Base-by-base conservation (phyloP, 2,888 invertebrate species). In the Podabrus alpinus region DNA sequence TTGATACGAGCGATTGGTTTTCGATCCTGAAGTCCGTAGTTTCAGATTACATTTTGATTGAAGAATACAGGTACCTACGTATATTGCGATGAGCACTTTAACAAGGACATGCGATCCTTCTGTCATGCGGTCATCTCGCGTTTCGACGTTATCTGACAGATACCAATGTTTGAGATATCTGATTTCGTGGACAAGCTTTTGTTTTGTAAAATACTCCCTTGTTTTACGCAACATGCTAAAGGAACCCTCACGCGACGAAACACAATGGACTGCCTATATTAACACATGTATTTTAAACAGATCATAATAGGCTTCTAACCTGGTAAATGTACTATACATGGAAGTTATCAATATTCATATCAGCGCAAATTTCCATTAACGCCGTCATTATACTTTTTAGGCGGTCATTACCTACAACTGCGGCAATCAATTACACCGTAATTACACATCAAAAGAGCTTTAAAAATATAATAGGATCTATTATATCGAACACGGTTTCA, bases 41-140 rank as follows among this genome's bases (percentile, higher is more conserved):
- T 83, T 86, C 85, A 81, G 82, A 86, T 86, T 86, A 85, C 86
- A 80, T 82, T 84, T 83, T 86, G 86, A 86, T 86, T 86, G 85
- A 83, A 81, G 84, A 84, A 84, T 84, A 78, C 83, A 85, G 85
- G 85, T 85, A 85, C 82, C 16, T 29, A 85, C 82, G 21, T 29
- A 68, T 80, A 79, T 21, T 17, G 77, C 77, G 76, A 81, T 80
- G 79, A 80, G 79, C 79, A 81, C 81, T 83, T 83, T 85, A 85
- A 85, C 84, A 85, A 85, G 84, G 84, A 84, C 81, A 85, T 80
- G 80, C 78, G 85, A 85, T 84, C 83, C 80, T 78, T 78, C 77
- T 81, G 80, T 79, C 81, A 81, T 80, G 81, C 83, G 84, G 84
- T 83, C 84, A 84, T 81, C 81, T 82, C 78, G 76, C 81, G 80